Evolutionary conservation across 2,113 vertebrate genomes (phyloP), one percentile per base, ranked within the genome.

Genomic region (Tyto alba): DNA sequence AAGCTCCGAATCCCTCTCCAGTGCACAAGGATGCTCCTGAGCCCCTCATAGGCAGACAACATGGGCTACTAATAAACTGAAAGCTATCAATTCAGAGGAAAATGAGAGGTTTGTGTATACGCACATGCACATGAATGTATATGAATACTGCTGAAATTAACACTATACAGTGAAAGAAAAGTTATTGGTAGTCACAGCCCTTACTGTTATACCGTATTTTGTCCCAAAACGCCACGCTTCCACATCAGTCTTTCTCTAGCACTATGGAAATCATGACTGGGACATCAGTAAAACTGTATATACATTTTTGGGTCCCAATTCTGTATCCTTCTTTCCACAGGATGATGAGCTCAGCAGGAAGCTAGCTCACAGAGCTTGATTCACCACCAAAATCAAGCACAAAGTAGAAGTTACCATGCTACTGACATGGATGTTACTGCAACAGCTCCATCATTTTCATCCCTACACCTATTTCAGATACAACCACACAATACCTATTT

Each of bases 61-160:
- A 2, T 55, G 18, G 29, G 22, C 8, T 81, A 8, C 30, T 38
- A 57, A 64, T 7, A 60, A 89, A 57, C 17, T 85, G 36, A 63
- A 86, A 80, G 18, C 29, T 20, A 43, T 30, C 11, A 18, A 8
- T 80, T 64, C 60, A 77, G 38, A 45, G 9, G 55, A 75, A 90
- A 92, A 86, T 16, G 4, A 80, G 47, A 38, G 8, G 9, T 21
- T 76, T 68, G 12, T 82, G 66, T 38, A 52, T 8, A 53, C 0
- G 0, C 8, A 62, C 22, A 13, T 43, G 32, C 69, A 55, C 5
- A 5, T 10, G 9, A 0, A 1, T 40, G 19, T 76, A 19, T 25
- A 66, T 32, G 18, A 67, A 84, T 14, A 48, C 15, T 29, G 25
- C 13, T 82, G 25, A 85, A 85, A 83, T 73, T 50, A 90, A 88